Base-by-base conservation (phyloP, 2,113 vertebrate genomes). In the Chaetops frenatus region DNA sequence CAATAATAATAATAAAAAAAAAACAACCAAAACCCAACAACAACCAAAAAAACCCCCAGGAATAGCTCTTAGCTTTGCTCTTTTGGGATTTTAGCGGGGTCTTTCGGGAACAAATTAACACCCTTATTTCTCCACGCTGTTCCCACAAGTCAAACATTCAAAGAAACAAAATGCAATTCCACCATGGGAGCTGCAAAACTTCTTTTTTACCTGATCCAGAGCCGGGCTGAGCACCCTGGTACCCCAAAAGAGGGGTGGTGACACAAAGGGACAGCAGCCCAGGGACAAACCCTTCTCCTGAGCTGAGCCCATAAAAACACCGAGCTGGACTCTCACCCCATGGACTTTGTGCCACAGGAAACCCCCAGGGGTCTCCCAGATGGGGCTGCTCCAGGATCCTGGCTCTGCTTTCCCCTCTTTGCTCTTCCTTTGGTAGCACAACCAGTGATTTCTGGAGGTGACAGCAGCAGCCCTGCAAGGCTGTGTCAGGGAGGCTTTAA, bases 51-150 rank as follows among this genome's bases (percentile, higher is more conserved):
- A n/a, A n/a, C n/a, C n/a, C n/a, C n/a, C 8, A 53, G 10, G 28
- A 65, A 17, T 3, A 29, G 15, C 10, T 62, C 25, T 57, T 36
- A 25, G 7, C 9, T 28, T 91, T 82, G 19, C 4, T 18, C 44
- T 51, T 31, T 3, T 0, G 14, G 47, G 6, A 25, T 22, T 57
- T 64, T 15, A 20, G 28, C 35, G 38, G 20, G 14, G 2, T 1
- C n/a, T 20, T 47, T 27, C 18, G 10, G 10, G 65, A 73, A 1
- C n/a, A 69, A 69, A 83, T 56, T 5, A 36, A 12, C 19, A n/a
- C 28, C 31, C 11, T 58, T 15, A 7, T 12, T 72, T 24, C 60
- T 35, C 29, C 64, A 33, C 3, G 22, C 12, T n/a, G 15, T 9
- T 48, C 77, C 48, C 71, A 66, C 38, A 40, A 38, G 8, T 5